Conservation (phyloP, 2,797 vertebrate genomes). For the Galagoides demidoff region DNA sequence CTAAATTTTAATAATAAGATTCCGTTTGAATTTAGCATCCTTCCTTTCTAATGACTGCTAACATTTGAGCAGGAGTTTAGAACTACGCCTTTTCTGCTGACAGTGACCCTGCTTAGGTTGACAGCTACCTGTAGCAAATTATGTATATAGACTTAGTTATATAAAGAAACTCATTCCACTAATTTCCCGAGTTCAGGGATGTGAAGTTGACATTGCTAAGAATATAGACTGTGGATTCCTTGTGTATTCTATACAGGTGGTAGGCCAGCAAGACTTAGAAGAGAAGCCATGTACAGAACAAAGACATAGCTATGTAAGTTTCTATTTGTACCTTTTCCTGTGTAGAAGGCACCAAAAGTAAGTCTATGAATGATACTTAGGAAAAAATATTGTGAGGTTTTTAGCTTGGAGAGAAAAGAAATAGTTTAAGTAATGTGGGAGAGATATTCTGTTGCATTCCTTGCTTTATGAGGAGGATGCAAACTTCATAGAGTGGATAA, state of each 20-base stretch:
- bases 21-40: neutral
- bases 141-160: neutral
- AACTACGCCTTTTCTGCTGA: neutral
- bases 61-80: neutral
- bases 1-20: neutral
- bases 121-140: neutral
- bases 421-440: neutral
- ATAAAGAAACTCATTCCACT: neutral
- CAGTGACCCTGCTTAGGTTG: neutral
- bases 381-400: neutral
- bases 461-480: neutral
- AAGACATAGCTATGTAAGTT: neutral
- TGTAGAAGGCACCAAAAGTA: neutral
- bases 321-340: neutral
- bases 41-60: neutral
- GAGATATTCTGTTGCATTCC: neutral
- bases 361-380: neutral
- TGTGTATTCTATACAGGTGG: neutral
- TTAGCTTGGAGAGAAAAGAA: conserved; percentile 8
- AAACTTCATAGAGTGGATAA: neutral
- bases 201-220: neutral
- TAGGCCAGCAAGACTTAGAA: neutral
- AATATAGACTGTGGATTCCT: neutral
- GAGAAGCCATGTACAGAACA: neutral
- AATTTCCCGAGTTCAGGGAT: neutral